Evolutionary conservation across 2,888 invertebrate species (phyloP), one percentile per base, ranked within the genome.

Genomic region (Limnephilus auricula): DNA sequence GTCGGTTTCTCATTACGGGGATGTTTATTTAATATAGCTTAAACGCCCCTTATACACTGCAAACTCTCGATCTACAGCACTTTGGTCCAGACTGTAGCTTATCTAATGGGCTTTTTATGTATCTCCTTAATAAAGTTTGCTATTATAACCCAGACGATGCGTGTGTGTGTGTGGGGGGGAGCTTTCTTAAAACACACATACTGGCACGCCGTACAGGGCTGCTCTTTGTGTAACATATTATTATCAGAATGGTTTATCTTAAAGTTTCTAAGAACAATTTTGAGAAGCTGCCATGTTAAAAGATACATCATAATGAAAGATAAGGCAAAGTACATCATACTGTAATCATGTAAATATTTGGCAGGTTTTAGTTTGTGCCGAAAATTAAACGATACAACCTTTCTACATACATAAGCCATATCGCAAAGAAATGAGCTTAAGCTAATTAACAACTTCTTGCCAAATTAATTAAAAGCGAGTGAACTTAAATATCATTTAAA

Each of bases 1-100:
- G 91, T 92, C 92, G 91, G 91, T 93, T 91, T 90, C 91, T 92
- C 92, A 92, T 93, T 93, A 92, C 89, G 30, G 79, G 90, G 91
- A 91, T 92, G 92, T 92, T 92, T 92, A 92, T 92, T 92, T 92
- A 92, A 92, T 92, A 91, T 92, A 84, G 82, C 90, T 88, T 90
- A 90, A 90, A 88, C 88, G 88, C 82, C 88, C 65, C 34, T 82
- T 50, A 86, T 87, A 86, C 86, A 50, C 90, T 82, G 88, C 82
- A 30, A 82, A 37, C 82, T 65, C 88, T 37, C 88, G 32, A 85
- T 82, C 88, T 34, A 88, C 79, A 90, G 65, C 87, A 87, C 90
- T 90, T 90, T 31, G 87, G 90, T 40, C 90, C 90, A 79, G 84
- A 65, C 65, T 45, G 45, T 87, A 65, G 45, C 85, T 90, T 89